Conservation (phyloP, 2,888 invertebrate genomes). For the Zygogramma bicolorata region DNA sequence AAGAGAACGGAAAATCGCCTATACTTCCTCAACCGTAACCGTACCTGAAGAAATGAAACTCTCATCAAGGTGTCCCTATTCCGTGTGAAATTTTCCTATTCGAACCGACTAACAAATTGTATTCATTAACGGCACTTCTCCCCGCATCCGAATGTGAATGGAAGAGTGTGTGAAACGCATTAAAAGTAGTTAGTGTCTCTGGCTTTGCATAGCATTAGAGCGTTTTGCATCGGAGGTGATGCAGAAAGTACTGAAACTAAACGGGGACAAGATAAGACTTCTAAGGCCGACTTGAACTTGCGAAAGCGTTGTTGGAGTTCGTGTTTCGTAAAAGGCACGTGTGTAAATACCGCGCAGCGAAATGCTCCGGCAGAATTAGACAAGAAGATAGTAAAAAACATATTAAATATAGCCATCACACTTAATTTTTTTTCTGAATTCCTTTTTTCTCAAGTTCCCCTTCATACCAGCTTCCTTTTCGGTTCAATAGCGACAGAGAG, state of each 20-base stretch:
- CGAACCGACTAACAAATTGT: background rate
- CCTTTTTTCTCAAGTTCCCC: no score
- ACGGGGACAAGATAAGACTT: conserved; percentile 1
- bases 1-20: background rate
- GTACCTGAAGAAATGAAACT: background rate
- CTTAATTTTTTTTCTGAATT: no score
- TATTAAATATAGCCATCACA: no score
- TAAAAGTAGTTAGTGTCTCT: background rate
- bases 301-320: background rate
- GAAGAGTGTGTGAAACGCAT: conserved; percentile 5
- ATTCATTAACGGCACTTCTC: conserved; percentile 10
- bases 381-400: background rate
- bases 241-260: background rate
- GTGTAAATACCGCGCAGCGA: background rate
- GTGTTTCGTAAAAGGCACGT: background rate
- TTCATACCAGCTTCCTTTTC: no score
- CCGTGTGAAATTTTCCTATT: background rate
- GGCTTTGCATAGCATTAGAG: conserved; percentile 5
- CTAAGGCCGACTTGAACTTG: background rate
- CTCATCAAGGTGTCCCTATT: background rate
- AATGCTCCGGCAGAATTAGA: background rate
- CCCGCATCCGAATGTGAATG: background rate
- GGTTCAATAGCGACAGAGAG: no score
- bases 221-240: background rate
- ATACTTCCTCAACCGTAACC: background rate